Evolutionary conservation across 64 coral and sea anemone species (phyloP), one percentile per base, ranked within the genome.

Genomic region (Montipora efflorescens): DNA sequence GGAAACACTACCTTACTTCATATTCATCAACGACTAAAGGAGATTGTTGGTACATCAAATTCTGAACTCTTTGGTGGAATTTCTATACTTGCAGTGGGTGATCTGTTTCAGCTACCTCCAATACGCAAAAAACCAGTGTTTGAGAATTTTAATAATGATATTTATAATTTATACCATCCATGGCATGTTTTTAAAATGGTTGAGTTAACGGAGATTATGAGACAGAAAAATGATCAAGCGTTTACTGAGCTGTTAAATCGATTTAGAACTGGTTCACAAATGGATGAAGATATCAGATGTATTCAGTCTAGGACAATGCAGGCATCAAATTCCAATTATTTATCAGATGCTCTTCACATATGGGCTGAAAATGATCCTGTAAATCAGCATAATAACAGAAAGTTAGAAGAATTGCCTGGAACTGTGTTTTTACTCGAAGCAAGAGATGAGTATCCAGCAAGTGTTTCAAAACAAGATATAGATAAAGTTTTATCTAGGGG

Each of bases 231-330:
- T 59, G 57, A 59, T 13, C 57, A 59, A 59, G 7, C 57, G 12
- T 59, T 59, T 13, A 59, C 57, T 59, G 59, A 92, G 64, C 71
- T 92, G 21, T 86, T 92, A 36, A 93, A 93, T 79, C 78, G 81
- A 87, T 28, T 93, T 59, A 78, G 91, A 71, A 93, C 91, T 21
- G 91, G 8, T 8, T 13, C 91, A 5, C 72, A 93, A 79, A 93
- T 82, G 15, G 58, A 93, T 87, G 74, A 7, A 78, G 91, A 93
- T 47, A 92, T 92, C 57, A 11, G 80, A 16, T 81, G 36, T 25
- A 91, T 81, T 91, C 77, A 91, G 62, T 91, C 89, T 48, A 81
- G 77, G 70, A 67, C 77, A 81, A 53, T 81, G 12, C 5, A 25
- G 51, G 55, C 14, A 2, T 72, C 61, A 7, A 45, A 81, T 9